Base-by-base conservation (phyloP, 1,140 invertebrate genomes). In the Bombus vancouverensis region DNA sequence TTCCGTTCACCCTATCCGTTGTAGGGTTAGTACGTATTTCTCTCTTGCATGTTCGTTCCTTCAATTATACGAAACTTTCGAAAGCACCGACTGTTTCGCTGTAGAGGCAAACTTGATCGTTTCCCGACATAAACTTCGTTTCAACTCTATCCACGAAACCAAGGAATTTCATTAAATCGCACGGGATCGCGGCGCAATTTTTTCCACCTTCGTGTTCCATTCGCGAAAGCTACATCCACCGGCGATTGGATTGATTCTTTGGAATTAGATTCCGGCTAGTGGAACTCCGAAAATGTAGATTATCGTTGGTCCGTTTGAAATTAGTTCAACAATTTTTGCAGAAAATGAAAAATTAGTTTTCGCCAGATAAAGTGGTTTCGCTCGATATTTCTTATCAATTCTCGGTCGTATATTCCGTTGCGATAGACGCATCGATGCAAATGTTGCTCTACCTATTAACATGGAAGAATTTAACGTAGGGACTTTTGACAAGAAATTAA, bases 121-220 rank as follows among this genome's bases (percentile, higher is more conserved):
- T 78, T 66, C 22, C 59, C 32, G 10, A 44, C 18, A 4, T 28
- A 66, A 78, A 78, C 59, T 78, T 78, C 76, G 10, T 32, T 78
- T n/a, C 34, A 42, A 66, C 28, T 76, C 62, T 28, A 28, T 65
- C 9, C n/a, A n/a, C 18, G 15, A 28, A 32, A 32, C 15, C 39
- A 44, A 65, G 59, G 42, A 78, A 78, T 42, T 78, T 78, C 59
- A 25, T 78, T 78, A 62, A 62, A 59, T 10, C 10, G 18, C 59
- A 10, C 6, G 39, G 13, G 65, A 78, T 78, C 39, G 34, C 76
- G 18, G 28, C 15, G 39, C 32, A 59, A 57, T 59, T 37, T 57
- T 57, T 57, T 37, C 8, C 32, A 25, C 12, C 13, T 12, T 32
- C 25, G 25, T 37, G 42, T 57, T 57, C 25, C 22, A 25, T 37